A percentile compares a stretch with the other conserved stretches of the same genome.
phyloP scores from a whole-genome alignment of 2,888 invertebrate species.

The Tenthredo distinguenda region DNA sequence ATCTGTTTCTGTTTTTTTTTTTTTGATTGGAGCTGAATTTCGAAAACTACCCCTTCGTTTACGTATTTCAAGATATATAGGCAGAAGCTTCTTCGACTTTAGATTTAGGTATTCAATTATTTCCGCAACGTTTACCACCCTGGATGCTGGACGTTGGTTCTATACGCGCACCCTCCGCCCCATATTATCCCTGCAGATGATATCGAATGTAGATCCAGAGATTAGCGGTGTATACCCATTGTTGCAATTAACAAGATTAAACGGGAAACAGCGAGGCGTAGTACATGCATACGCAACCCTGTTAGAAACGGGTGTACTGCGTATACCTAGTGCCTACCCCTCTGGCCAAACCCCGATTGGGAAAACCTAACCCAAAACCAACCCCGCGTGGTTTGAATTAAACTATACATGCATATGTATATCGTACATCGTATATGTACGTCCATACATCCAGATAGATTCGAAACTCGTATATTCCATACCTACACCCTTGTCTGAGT shows the following conservation, averaged over 20 bases:
- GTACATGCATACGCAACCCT: not conserved
- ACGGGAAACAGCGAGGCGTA: conserved; percentile 42
- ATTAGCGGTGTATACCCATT: conserved; percentile 52
- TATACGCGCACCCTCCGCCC: not conserved
- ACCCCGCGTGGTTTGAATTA: conserved; percentile 8
- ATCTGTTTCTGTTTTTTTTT: too few species aligned
- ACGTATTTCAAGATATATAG: too few species aligned
- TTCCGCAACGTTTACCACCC: not conserved
- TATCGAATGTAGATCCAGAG: conserved; percentile 49
- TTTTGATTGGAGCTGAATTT: too few species aligned
- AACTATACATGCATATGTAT: not conserved
- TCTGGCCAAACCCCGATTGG: not conserved
- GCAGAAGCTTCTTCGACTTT: not conserved
- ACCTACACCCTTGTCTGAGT: conserved; percentile 9
- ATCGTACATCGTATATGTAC: not conserved
- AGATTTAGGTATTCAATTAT: not conserved
- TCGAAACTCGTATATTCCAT: not conserved
- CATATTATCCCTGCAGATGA: conserved; percentile 14
- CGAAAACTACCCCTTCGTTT: too few species aligned
- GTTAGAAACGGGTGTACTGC: not conserved
- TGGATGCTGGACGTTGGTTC: too few species aligned
- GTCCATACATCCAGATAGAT: not conserved
- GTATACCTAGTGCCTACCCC: not conserved
- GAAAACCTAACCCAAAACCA: conserved; percentile 8
- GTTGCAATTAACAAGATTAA: conserved; percentile 52